Conservation (phyloP, 2,113 vertebrate genomes). For the Sturnira hondurensis region DNA sequence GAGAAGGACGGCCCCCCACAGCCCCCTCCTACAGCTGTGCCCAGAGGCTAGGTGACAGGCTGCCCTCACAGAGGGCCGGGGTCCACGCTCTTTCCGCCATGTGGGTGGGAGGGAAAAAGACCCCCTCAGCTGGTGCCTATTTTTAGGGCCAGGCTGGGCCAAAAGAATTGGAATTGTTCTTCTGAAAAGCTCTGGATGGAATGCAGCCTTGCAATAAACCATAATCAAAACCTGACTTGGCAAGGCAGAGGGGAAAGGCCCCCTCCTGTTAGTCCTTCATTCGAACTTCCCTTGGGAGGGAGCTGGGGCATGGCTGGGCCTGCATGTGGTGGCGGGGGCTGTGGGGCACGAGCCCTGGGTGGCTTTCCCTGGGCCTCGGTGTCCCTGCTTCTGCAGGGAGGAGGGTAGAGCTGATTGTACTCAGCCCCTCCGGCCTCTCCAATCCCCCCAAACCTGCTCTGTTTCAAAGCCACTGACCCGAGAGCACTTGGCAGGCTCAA, state of each 20-base stretch:
- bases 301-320: too few relatives aligned
- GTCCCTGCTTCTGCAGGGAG: not conserved
- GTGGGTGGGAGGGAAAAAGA: not conserved
- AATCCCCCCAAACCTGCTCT: not conserved
- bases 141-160: not conserved
- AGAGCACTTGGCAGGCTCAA: not conserved
- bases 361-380: not conserved
- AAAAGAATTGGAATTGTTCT: not conserved
- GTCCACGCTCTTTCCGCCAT: too few relatives aligned
- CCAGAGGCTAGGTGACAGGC: not conserved
- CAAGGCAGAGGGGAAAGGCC: not conserved
- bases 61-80: not conserved
- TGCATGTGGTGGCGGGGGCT: fast-evolving
- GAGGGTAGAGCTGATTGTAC: not conserved
- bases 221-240: not conserved
- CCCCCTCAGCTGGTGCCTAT: not conserved
- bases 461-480: not conserved
- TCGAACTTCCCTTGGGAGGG: not conserved
- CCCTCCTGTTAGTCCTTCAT: not conserved
- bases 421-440: not conserved
- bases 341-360: not conserved
- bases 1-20: not conserved
- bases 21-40: not conserved
- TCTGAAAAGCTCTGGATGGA: not conserved
- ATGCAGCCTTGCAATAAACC: not conserved